Base-by-base conservation (phyloP, 2,888 invertebrate species). In the Oscheius onirici region DNA sequence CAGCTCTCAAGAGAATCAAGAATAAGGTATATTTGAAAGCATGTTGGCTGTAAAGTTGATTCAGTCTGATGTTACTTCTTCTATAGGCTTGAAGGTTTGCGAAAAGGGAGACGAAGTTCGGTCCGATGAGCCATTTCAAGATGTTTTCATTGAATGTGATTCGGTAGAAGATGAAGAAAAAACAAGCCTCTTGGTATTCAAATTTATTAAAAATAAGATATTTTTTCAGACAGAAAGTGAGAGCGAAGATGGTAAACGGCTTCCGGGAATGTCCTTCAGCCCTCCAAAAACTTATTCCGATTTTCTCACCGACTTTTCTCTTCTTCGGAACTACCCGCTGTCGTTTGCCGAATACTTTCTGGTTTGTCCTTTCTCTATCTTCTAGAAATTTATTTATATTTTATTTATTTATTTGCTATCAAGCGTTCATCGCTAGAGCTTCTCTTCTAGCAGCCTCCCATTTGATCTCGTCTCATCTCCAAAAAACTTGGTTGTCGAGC, bases 331-430 rank as follows among this genome's bases (percentile, higher is more conserved):
- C 13, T 5, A 52, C 17, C 57, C 65, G 24, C 3, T 15, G 2
- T 17, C 28, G 13, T 63, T 74, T 46, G 71, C 67, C 20, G 44
- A 43, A 43, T 74, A 74, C 54, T 74, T 74, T 65, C 44, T 74
- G 69, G 74, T 74, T 15, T 28, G 69, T 61, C 1, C 54, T 54
- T 44, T 2, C 43, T 43, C 40, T 61, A 28, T 22, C 3, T 41
- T 5, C 40, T 54, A 3, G 15, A 24, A n/a, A 10, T 13, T 10
- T 17, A 13, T 20, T 41, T 22, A 28, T 20, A 26, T 58, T 44
- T 46, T 26, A 3, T 15, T 49, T 41, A 15, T 44, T 22, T 15
- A n/a, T n/a, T n/a, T n/a, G n/a, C n/a, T n/a, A n/a, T n/a, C n/a
- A n/a, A n/a, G n/a, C n/a, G n/a, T n/a, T n/a, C n/a, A n/a, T n/a